These are phyloP conservation scores for Samia ricini DNA, from an alignment of 1,140 invertebrate genomes.

Conservation along the genomic window DNA sequence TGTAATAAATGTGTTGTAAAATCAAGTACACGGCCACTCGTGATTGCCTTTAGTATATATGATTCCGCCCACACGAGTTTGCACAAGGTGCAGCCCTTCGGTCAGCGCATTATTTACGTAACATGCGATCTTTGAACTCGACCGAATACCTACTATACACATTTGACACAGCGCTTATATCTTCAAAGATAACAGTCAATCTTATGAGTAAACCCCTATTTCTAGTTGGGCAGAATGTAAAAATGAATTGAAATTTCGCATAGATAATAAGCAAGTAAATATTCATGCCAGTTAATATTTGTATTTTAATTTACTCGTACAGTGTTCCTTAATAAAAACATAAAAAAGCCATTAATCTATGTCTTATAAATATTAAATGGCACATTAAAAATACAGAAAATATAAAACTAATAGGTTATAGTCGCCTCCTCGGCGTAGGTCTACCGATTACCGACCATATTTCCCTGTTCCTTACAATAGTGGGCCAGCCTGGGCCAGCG, in stretches of 20 bases:
- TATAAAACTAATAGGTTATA: no score
- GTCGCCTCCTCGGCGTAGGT: no score
- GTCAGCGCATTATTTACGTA: slow-evolving; percentile 26
- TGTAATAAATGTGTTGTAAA: not conserved
- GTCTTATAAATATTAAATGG: no score
- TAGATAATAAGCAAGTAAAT: not conserved
- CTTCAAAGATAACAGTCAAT: slow-evolving; percentile 16
- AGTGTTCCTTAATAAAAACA: no score
- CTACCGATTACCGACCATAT: no score
- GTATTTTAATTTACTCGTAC: no score
- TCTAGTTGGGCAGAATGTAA: slow-evolving; percentile 1
- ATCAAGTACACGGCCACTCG: slow-evolving; percentile 7
- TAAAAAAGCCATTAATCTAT: no score
- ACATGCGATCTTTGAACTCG: slow-evolving; percentile 14
- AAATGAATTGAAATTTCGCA: not conserved
- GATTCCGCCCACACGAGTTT: slow-evolving; percentile 14
- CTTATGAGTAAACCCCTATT: slow-evolving; percentile 10
- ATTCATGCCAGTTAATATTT: no score
- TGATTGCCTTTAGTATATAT: not conserved
- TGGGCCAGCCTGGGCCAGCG: no score
- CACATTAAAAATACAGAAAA: no score
- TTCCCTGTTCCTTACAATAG: no score
- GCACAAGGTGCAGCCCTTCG: slow-evolving; percentile 23
- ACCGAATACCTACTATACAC: slow-evolving; percentile 17
- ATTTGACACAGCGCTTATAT: slow-evolving; percentile 16